phyloP scores from a whole-genome alignment of 2,888 invertebrate species.

The Tetragnatha montana region DNA sequence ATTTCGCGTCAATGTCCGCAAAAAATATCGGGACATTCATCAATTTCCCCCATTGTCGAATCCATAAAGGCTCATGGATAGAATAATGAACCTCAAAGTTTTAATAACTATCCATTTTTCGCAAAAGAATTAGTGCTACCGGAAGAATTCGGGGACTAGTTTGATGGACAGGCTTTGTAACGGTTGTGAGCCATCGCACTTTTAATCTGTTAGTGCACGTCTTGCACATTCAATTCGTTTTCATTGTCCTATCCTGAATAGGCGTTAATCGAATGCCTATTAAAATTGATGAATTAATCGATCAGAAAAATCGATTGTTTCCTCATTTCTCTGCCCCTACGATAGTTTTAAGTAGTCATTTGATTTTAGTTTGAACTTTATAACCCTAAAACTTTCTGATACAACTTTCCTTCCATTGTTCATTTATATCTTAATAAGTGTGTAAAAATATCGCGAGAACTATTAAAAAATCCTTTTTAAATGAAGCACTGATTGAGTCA shows the following conservation, averaged over 20 bases:
- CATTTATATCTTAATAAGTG: not conserved
- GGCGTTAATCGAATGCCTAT: conserved; percentile 38
- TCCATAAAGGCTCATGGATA: conserved; percentile 16
- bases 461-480: no score
- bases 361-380: not conserved
- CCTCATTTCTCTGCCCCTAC: not conserved
- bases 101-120: conserved; percentile 29
- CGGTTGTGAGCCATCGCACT: not conserved
- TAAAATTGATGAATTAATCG: conserved; percentile 31
- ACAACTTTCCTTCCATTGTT: not conserved
- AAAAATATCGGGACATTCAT: conserved; percentile 31
- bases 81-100: conserved; percentile 26
- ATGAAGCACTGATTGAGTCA: no score
- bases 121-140: conserved; percentile 24
- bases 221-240: not conserved
- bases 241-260: conserved; percentile 9
- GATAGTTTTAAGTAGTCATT: not conserved
- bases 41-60: conserved; percentile 2
- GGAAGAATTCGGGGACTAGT: conserved; percentile 3
- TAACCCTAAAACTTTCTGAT: not conserved
- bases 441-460: not conserved
- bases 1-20: conserved; percentile 22
- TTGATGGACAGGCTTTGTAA: conserved; percentile 34
- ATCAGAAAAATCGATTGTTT: not conserved
- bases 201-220: conserved; percentile 5